phyloP scores from a whole-genome alignment of 2,888 invertebrate genomes.

The Unio pictorum region DNA sequence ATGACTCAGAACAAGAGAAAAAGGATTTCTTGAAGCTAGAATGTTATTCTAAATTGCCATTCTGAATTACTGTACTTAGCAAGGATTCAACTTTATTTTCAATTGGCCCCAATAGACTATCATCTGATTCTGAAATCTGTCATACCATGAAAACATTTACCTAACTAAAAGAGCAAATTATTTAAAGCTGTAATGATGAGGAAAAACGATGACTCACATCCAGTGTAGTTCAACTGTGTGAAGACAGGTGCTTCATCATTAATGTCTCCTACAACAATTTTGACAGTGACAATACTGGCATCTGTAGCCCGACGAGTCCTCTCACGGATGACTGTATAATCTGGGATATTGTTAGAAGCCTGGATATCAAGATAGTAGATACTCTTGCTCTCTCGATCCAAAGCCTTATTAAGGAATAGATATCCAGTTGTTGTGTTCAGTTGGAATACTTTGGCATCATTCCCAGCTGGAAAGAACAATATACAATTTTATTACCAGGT shows the following conservation, averaged over 20 bases:
- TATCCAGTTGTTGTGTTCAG: conserved; percentile 85
- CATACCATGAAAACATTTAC: neutral
- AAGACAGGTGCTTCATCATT: conserved; percentile 86
- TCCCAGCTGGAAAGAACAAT: conserved; percentile 73
- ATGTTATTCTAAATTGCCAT: no score
- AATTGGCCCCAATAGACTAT: neutral
- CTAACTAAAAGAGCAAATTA: neutral
- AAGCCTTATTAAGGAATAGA: conserved; percentile 83
- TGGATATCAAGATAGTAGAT: conserved; percentile 84
- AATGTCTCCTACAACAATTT: conserved; percentile 76
- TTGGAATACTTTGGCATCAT: conserved; percentile 83
- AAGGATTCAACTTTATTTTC: no score
- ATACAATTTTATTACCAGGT: neutral
- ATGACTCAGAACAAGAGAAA: no score
- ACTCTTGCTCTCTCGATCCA: conserved; percentile 85
- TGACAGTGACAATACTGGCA: conserved; percentile 79
- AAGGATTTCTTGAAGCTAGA: no score
- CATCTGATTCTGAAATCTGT: no score
- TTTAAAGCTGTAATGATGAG: neutral
- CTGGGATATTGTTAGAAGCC: conserved; percentile 82
- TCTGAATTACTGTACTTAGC: no score
- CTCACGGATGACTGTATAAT: conserved; percentile 49
- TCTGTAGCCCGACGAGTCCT: conserved; percentile 71
- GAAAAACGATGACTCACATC: conserved; percentile 73
- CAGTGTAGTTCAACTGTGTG: conserved; percentile 79